phyloP scores from a whole-genome alignment of 1,140 invertebrate species.

The Adoxophyes honmai region DNA sequence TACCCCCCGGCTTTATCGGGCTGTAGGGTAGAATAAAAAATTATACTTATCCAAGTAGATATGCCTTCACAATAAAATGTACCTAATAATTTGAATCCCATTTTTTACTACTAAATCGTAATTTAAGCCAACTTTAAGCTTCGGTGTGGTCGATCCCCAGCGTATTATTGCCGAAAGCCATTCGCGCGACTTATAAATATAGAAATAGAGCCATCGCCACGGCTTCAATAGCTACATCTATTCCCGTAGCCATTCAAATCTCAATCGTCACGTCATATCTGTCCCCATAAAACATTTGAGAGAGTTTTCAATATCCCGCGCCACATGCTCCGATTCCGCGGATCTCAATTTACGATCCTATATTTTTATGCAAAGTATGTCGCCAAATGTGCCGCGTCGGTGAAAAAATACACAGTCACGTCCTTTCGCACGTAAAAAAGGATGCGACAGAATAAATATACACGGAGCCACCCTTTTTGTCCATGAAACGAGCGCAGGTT shows the following conservation, averaged over 20 bases:
- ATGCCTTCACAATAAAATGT: no score
- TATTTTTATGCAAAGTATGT: constrained; percentile 76
- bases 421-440: constrained; percentile 74
- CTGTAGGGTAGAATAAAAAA: no score
- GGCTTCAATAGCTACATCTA: constrained; percentile 29
- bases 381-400: constrained; percentile 69
- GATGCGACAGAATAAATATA: constrained; percentile 76
- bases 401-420: constrained; percentile 66
- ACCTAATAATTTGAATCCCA: no score
- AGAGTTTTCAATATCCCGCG: constrained; percentile 52
- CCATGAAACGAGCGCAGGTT: constrained; percentile 69
- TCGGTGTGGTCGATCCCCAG: no score
- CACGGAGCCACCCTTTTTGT: constrained; percentile 73
- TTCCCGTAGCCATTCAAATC: constrained; percentile 38
- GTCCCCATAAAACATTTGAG: constrained; percentile 57
- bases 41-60: no score
- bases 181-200: no score
- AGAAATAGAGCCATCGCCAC: no score
- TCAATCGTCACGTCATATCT: constrained; percentile 48
- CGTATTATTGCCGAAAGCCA: no score
- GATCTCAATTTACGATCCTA: constrained; percentile 69
- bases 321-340: constrained; percentile 59
- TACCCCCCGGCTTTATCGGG: no score
- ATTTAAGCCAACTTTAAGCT: no score
- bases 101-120: no score